phyloP scores from a whole-genome alignment of 2,888 invertebrate species.

The Ophion ventricosus region DNA sequence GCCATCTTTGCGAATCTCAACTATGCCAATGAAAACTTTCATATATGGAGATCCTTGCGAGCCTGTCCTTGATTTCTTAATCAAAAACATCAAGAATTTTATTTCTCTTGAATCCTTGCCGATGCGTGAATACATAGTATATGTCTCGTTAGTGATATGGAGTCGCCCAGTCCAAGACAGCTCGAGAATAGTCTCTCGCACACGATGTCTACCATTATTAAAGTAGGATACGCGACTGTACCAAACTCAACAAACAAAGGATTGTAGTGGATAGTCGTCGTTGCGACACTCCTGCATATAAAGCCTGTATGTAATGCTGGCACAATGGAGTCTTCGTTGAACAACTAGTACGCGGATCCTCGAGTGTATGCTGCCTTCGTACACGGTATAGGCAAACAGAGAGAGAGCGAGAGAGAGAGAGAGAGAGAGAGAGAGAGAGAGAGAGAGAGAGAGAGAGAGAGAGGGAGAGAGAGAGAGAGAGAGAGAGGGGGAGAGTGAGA shows the following conservation, averaged over 20 bases:
- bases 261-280: constrained; percentile 35
- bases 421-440: background rate
- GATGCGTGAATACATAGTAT: background rate
- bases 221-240: constrained; percentile 12
- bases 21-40: no score
- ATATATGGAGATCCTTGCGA: background rate
- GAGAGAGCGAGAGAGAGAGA: background rate
- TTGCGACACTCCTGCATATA: constrained; percentile 42
- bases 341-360: constrained; percentile 34
- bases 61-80: background rate
- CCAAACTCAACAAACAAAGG: constrained; percentile 39
- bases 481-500: background rate
- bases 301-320: constrained; percentile 34
- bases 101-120: background rate
- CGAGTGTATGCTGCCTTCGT: constrained; percentile 43
- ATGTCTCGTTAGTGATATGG: constrained; percentile 32
- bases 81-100: background rate
- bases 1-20: background rate
- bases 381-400: background rate
- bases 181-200: constrained; percentile 21
- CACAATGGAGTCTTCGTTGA: constrained; percentile 57
- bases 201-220: constrained; percentile 5
- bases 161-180: constrained; percentile 5
- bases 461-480: background rate
- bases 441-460: background rate